These are phyloP conservation scores for Petromus typicus DNA, from an alignment of 2,113 vertebrate species.

Conservation along the genomic window DNA sequence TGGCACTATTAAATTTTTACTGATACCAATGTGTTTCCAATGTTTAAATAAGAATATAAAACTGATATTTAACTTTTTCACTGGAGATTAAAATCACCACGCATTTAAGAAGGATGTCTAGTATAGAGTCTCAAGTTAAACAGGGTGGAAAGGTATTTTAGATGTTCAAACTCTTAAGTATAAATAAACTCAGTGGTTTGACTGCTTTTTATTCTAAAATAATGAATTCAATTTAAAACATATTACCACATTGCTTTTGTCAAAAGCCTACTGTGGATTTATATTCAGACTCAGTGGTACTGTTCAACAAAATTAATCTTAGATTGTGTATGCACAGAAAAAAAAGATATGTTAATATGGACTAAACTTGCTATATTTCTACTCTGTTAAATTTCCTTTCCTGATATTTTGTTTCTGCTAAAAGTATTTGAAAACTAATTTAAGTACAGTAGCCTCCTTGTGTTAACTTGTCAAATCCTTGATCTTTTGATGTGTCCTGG, in stretches of 20 bases:
- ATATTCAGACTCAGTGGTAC: background rate
- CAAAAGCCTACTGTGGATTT: background rate
- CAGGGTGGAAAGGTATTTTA: background rate
- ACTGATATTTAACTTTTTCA: background rate
- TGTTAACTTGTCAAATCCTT: background rate
- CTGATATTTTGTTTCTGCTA: background rate
- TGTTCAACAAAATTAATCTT: background rate
- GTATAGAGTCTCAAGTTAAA: background rate
- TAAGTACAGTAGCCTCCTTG: background rate
- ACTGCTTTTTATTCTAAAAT: slow-evolving; percentile 34
- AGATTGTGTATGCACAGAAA: background rate
- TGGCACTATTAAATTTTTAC: background rate
- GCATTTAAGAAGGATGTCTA: background rate
- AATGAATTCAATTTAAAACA: background rate
- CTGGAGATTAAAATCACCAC: background rate
- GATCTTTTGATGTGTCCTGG: background rate
- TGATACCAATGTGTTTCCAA: background rate
- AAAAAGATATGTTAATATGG: background rate
- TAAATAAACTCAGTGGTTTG: background rate
- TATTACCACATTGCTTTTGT: background rate
- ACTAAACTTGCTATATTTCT: background rate
- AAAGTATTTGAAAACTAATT: background rate
- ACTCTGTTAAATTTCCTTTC: background rate
- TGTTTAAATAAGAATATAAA: background rate
- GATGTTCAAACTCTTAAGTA: background rate